Percentiles rank a stretch among this genome's conserved stretches.
These are phyloP conservation scores for Stictocephala bisonia DNA, from an alignment of 2,888 invertebrate species.

Conservation along the genomic window DNA sequence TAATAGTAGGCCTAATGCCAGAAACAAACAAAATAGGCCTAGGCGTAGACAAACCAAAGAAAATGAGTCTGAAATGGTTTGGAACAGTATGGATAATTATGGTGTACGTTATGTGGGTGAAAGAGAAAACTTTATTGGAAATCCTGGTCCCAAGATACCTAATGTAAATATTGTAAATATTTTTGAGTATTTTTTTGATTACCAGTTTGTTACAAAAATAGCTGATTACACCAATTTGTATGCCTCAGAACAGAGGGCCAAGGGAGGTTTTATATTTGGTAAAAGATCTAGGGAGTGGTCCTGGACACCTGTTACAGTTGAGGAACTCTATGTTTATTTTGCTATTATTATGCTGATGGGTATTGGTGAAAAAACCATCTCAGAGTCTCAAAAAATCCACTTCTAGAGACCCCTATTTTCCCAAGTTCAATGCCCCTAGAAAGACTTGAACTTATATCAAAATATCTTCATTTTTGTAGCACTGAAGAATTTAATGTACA, in stretches of 20 bases:
- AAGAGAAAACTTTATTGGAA: background rate
- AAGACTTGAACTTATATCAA: background rate
- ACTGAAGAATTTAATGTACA: background rate
- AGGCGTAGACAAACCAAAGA: too few species aligned
- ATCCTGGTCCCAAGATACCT: background rate
- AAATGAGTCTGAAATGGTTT: background rate
- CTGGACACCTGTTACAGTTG: background rate
- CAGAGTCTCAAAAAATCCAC: conserved; percentile 1
- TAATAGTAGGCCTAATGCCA: too few species aligned
- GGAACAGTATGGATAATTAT: conserved; percentile 18
- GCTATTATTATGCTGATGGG: conserved; percentile 5
- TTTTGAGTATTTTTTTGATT: background rate
- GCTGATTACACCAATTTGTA: background rate
- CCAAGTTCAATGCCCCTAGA: conserved; percentile 2
- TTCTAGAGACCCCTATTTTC: conserved; percentile 9
- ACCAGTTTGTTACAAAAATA: background rate
- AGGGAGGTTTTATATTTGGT: background rate
- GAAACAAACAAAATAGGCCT: too few species aligned
- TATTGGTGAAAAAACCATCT: too few species aligned
- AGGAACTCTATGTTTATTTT: background rate
- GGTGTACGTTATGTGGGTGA: background rate
- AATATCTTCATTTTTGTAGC: conserved; percentile 15
- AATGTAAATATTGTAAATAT: background rate
- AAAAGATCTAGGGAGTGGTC: background rate
- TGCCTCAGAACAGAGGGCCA: background rate